Percentiles rank a stretch among this genome's conserved stretches.
Conservation (phyloP, 2,797 vertebrate genomes). For the Anabacerthia variegaticeps region DNA sequence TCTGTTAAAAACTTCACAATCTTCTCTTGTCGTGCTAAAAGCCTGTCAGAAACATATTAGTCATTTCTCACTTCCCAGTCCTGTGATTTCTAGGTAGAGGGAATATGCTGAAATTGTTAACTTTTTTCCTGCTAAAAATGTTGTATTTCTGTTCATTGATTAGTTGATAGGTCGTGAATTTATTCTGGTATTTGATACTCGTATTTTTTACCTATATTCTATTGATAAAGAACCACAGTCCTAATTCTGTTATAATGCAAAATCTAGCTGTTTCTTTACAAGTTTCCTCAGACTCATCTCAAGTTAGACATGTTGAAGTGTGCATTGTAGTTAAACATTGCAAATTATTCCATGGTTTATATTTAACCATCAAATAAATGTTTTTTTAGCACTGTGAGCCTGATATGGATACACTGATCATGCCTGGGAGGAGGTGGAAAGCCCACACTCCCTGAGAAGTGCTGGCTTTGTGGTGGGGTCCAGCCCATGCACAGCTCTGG, state of each 20-base stretch:
- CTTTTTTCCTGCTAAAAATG: background rate
- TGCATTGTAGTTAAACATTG: background rate
- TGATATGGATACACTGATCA: fast-evolving
- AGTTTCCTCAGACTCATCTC: background rate
- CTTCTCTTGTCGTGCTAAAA: background rate
- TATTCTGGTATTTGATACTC: background rate
- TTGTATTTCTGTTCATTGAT: background rate
- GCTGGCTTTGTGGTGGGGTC: no score
- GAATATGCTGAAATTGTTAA: background rate
- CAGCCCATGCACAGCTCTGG: background rate
- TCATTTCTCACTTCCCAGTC: background rate
- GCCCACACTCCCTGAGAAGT: background rate
- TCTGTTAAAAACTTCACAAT: background rate
- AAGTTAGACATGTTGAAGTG: background rate
- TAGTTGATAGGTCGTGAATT: background rate
- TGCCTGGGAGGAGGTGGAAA: background rate
- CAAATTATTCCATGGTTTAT: background rate
- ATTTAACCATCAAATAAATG: background rate
- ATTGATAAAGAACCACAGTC: background rate
- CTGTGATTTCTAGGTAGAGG: background rate
- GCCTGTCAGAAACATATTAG: background rate
- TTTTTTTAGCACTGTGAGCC: background rate
- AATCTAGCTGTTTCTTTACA: background rate
- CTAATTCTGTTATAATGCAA: background rate
- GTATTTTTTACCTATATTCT: background rate